Base-by-base conservation (phyloP, 2,113 vertebrate species). In the Hemichromis elongatus region DNA sequence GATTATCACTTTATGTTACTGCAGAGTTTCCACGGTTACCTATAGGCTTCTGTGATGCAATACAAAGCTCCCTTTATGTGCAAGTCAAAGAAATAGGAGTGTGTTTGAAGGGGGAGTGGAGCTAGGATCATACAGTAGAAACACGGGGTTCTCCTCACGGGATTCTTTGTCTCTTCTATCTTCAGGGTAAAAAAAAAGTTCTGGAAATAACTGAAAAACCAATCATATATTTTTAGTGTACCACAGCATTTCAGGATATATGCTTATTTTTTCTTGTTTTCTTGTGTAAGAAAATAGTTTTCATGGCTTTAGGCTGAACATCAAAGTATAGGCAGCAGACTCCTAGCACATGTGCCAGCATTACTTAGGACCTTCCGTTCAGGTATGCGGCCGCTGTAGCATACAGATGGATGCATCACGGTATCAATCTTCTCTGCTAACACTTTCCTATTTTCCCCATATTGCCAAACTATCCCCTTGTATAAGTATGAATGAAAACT, bases 11-110 rank as follows among this genome's bases (percentile, higher is more conserved):
- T 81, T 70, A 79, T 75, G 79, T 84, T 90, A 42, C 79, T 52
- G 68, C 81, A 57, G 56, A 56, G 84, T 89, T 91, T 82, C 89
- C 85, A 75, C 61, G 87, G 94, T 82, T 93, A 92, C 92, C 70
- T 73, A 47, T 53, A 79, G 68, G 85, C 77, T 81, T 84, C 70
- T 37, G 26, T 56, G 82, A 68, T 79, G 82, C 30, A 52, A 54
- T 81, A 50, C 63, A 70, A 57, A 73, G 21, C 37, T 78, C 33
- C 77, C 77, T 55, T 35, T 37, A 78, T 86, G 75, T 81, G 73
- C 26, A 81, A 50, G 63, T 88, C 75, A 84, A 45, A 68, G 50
- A 87, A 86, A 86, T 84, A 80, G 80, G 10, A 77, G 6, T 5
- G 14, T 61, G 33, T 92, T 89, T 90, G 86, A 89, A 83, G 59